Percentiles rank a stretch among this genome's conserved stretches.
Evolutionary conservation across 2,113 vertebrate species (phyloP).

Genomic region (Andinoacara biseriatus): DNA sequence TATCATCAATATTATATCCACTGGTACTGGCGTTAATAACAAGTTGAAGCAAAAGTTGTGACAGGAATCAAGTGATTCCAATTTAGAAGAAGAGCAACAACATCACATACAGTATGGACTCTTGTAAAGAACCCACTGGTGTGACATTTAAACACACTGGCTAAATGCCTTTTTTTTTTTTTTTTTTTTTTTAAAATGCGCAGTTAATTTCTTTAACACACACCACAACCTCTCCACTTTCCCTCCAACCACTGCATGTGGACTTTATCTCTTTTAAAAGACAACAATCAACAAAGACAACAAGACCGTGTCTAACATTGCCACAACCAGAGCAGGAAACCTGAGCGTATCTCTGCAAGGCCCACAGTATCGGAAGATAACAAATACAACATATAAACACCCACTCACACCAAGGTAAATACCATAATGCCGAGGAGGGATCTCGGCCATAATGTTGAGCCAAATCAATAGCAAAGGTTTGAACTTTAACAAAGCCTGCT

Average conservation of each 20-base stretch:
- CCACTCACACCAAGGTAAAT: not conserved
- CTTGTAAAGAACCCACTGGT: not conserved
- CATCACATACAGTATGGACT: not conserved
- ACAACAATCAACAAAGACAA: not conserved
- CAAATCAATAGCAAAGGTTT: not conserved
- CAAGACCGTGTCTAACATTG: not conserved
- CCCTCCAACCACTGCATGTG: not conserved
- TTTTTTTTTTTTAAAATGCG: too few species aligned
- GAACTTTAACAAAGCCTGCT: slow-evolving; percentile 9
- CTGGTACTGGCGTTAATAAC: not conserved
- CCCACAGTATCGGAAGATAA: too few species aligned
- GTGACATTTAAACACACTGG: fast-evolving
- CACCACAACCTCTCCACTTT: not conserved
- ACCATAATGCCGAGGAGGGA: not conserved
- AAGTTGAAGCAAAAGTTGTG: not conserved
- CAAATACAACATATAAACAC: not conserved
- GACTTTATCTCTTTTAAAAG: not conserved
- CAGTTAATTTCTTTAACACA: too few species aligned
- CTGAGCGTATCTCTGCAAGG: too few species aligned
- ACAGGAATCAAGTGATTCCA: not conserved
- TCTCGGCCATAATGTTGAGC: not conserved
- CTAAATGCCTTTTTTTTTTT: too few species aligned
- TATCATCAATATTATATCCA: slow-evolving; percentile 2
- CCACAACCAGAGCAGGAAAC: too few species aligned
- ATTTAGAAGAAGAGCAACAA: not conserved